Conservation (phyloP, 2,113 vertebrate species). For the Sarotherodon lohbergeri region DNA sequence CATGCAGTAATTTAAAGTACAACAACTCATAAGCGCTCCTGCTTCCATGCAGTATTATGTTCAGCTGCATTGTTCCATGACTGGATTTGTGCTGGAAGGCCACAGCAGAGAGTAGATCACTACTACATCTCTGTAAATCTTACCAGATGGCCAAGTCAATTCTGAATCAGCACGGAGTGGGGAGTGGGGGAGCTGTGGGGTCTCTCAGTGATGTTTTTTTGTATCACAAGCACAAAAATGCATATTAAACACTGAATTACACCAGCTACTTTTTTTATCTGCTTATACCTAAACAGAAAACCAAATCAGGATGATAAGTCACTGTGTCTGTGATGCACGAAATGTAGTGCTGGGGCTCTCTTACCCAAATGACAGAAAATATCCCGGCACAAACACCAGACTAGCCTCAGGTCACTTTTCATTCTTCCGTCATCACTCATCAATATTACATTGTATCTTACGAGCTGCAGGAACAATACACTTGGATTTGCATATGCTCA, state of each 20-base stretch:
- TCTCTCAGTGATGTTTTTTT: neutral
- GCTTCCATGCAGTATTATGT: slow-evolving; percentile 1
- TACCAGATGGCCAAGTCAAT: neutral
- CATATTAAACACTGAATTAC: neutral
- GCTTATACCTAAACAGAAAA: neutral
- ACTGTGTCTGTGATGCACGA: neutral
- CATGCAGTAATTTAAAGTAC: slow-evolving; percentile 27
- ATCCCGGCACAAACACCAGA: neutral
- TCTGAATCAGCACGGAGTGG: neutral
- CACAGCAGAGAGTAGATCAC: slow-evolving; percentile 22
- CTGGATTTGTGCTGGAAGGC: slow-evolving; percentile 39
- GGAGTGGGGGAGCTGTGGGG: neutral
- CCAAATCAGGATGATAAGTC: neutral
- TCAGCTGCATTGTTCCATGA: slow-evolving; percentile 33
- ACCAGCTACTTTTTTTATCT: neutral
- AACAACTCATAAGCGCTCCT: slow-evolving; percentile 23
- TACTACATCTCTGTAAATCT: slow-evolving; percentile 1
- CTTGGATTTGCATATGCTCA: slow-evolving; percentile 66
- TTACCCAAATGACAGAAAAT: neutral
- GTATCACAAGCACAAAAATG: neutral
- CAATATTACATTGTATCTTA: slow-evolving; percentile 61
- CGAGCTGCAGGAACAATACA: slow-evolving; percentile 56
- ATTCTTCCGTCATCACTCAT: slow-evolving; percentile 51
- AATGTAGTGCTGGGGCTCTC: neutral
- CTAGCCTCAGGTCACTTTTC: slow-evolving; percentile 24